These are phyloP conservation scores for Stigmatopora nigra DNA, from an alignment of 2,113 vertebrate genomes.

Conservation along the genomic window DNA sequence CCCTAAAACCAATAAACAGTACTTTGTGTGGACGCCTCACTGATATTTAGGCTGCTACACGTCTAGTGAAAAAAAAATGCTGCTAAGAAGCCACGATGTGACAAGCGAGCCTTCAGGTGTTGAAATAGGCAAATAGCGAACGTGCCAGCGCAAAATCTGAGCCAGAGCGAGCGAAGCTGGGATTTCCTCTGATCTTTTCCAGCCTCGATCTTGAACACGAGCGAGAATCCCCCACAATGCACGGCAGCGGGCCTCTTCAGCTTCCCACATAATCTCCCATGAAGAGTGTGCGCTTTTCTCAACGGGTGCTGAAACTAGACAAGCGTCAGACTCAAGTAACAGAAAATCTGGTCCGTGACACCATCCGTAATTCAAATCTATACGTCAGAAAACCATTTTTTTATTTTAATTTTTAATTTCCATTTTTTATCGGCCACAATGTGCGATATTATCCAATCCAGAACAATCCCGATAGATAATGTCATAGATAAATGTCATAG, in stretches of 20 bases:
- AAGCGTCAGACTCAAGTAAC: neutral
- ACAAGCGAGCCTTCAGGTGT: constrained; percentile 21
- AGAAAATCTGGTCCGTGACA: neutral
- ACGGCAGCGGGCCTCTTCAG: constrained; percentile 8
- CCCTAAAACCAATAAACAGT: too few species aligned
- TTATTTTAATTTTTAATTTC: neutral
- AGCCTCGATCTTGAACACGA: neutral
- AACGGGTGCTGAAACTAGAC: neutral
- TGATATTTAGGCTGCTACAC: too few species aligned
- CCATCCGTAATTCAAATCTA: neutral
- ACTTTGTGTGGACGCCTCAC: too few species aligned
- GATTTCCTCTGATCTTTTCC: constrained; percentile 8
- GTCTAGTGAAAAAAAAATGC: too few species aligned
- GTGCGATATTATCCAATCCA: neutral
- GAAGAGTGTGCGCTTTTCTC: constrained; percentile 53
- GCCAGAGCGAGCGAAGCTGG: constrained; percentile 9
- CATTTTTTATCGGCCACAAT: too few species aligned
- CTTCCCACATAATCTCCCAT: constrained; percentile 30
- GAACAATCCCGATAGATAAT: neutral
- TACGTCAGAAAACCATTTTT: neutral
- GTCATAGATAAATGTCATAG: too few species aligned
- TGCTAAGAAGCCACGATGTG: constrained; percentile 7
- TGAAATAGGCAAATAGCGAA: constrained; percentile 12
- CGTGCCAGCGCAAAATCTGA: constrained; percentile 11
- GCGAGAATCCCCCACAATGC: constrained; percentile 17